phyloP scores from a whole-genome alignment of 1,140 invertebrate species.

The Pogonomyrmex barbatus region DNA sequence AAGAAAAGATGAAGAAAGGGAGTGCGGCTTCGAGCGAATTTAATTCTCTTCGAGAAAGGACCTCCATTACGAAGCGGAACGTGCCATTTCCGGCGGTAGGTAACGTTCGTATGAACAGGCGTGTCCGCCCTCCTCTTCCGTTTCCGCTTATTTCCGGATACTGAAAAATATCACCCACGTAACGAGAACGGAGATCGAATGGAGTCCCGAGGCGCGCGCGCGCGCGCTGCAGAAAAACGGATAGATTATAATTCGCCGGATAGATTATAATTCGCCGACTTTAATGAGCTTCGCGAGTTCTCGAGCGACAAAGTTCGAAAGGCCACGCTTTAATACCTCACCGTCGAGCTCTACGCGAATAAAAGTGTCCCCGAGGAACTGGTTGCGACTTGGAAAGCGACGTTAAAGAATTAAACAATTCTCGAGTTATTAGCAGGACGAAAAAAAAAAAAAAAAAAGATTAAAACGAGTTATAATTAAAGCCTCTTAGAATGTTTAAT shows the following conservation, averaged over 20 bases:
- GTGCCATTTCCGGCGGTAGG: constrained; percentile 26
- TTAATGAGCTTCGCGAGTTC: constrained; percentile 25
- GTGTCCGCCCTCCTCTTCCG: constrained; percentile 81
- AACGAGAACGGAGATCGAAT: constrained; percentile 38
- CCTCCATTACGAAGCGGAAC: constrained; percentile 32
- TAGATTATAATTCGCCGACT: constrained; percentile 30
- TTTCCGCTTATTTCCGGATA: constrained; percentile 81
- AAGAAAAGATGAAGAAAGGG: not conserved
- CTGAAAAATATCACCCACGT: constrained; percentile 50
- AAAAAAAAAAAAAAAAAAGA: not conserved
- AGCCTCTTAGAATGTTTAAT: not conserved
- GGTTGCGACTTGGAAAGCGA: not conserved
- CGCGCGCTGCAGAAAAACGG: not conserved
- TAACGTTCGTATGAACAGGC: constrained; percentile 58
- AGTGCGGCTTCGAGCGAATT: constrained; percentile 18
- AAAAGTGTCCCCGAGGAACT: not conserved
- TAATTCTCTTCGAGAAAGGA: constrained; percentile 44
- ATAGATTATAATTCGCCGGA: constrained; percentile 12
- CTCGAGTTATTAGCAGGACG: not conserved
- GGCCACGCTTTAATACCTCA: constrained; percentile 25
- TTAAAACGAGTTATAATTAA: not conserved
- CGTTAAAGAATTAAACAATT: not conserved
- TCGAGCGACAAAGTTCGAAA: constrained; percentile 18
- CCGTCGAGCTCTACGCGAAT: not conserved
- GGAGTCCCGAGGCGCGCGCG: not conserved